These are phyloP conservation scores for Mongoloraphidia duomilia DNA, from an alignment of 2,888 invertebrate species.

Conservation along the genomic window DNA sequence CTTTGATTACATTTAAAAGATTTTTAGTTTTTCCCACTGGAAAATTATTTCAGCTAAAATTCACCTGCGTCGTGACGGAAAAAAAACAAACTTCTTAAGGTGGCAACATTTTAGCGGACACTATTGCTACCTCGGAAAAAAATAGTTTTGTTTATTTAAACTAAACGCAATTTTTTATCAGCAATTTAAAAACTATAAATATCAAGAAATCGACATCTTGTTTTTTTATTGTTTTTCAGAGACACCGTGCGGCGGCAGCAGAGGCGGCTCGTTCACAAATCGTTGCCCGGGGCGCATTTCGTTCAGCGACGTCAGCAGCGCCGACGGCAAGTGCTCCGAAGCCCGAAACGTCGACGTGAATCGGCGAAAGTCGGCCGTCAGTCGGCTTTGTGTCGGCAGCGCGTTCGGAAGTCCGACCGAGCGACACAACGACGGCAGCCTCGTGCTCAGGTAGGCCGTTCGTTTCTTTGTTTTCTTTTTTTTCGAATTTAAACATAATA, in stretches of 20 bases:
- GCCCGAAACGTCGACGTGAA: slow-evolving; percentile 7
- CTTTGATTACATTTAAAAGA: too few species aligned
- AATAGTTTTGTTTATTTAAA: too few species aligned
- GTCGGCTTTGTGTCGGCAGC: slow-evolving; percentile 23
- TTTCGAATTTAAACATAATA: too few species aligned
- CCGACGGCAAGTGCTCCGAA: neutral
- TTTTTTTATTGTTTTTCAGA: too few species aligned
- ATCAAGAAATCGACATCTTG: too few species aligned
- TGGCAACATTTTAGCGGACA: slow-evolving; percentile 1
- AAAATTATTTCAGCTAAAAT: too few species aligned
- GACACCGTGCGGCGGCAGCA: slow-evolving; percentile 8
- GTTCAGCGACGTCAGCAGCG: slow-evolving; percentile 22
- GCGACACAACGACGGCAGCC: slow-evolving; percentile 40
- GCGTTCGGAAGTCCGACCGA: slow-evolving; percentile 29
- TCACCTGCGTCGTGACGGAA: too few species aligned
- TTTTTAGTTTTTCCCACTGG: too few species aligned
- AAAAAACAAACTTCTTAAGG: too few species aligned
- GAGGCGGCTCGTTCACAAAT: slow-evolving; percentile 19
- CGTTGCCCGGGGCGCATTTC: slow-evolving; percentile 24
- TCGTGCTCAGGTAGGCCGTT: slow-evolving; percentile 42
- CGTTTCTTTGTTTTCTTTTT: too few species aligned
- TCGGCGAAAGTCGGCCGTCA: slow-evolving; percentile 28
- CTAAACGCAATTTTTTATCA: too few species aligned
- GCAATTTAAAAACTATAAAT: too few species aligned
- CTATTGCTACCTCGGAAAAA: neutral